Percentiles rank a stretch among this genome's conserved stretches.
Conservation (phyloP, 2,888 invertebrate species). For the Podabrus alpinus region DNA sequence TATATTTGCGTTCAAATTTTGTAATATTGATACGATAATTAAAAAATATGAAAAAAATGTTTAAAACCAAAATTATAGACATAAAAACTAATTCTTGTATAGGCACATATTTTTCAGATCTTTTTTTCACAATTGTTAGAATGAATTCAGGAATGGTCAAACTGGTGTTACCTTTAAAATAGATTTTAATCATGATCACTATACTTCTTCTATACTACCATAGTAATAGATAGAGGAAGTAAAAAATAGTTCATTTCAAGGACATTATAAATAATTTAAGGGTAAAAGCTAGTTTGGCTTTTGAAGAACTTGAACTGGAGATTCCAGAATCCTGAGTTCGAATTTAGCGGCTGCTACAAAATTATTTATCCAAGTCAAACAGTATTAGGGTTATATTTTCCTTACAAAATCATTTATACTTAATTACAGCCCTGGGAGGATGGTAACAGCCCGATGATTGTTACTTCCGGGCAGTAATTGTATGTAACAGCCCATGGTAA, state of each 20-base stretch:
- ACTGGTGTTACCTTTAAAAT: background rate
- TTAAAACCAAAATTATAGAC: too few relatives aligned
- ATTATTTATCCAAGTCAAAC: background rate
- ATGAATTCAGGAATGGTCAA: background rate
- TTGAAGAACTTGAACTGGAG: background rate
- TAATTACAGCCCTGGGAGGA: too few relatives aligned
- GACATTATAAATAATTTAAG: background rate
- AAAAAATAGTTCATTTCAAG: background rate
- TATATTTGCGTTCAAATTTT: background rate
- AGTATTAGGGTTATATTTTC: background rate
- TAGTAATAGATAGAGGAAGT: background rate
- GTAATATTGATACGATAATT: background rate
- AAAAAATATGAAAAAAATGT: background rate
- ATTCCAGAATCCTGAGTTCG: background rate
- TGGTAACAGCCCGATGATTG: too few relatives aligned
- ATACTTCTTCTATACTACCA: background rate
- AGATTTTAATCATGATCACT: background rate
- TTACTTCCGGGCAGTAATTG: too few relatives aligned
- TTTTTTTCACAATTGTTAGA: background rate
- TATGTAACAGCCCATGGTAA: too few relatives aligned
- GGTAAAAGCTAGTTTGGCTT: background rate
- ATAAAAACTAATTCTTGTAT: too few relatives aligned
- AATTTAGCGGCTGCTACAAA: background rate
- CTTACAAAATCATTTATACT: background rate
- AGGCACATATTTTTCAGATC: too few relatives aligned